Evolutionary conservation across 2,797 vertebrate species (phyloP).

Genomic region (Antrozous pallidus): DNA sequence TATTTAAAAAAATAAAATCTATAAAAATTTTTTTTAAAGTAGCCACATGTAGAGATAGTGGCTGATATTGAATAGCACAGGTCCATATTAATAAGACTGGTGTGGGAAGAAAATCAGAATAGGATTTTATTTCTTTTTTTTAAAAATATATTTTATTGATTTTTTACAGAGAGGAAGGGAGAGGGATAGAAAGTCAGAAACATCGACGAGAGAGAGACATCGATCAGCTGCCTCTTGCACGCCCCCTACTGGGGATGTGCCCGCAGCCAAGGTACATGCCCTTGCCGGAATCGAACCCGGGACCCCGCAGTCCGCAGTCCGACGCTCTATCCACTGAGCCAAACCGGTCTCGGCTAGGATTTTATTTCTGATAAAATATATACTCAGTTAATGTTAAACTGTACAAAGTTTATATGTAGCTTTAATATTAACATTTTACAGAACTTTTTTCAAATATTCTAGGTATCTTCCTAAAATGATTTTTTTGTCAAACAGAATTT

Average conservation of each 20-base stretch:
- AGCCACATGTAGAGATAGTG: neutral
- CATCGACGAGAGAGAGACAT: too few species aligned
- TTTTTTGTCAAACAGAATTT: slow-evolving; percentile 30
- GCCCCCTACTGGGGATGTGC: too few species aligned
- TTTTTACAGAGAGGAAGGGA: too few species aligned
- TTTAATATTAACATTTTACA: slow-evolving; percentile 2
- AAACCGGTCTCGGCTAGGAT: too few species aligned
- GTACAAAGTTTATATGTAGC: neutral
- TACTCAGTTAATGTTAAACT: neutral
- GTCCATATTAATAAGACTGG: neutral
- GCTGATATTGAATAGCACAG: neutral
- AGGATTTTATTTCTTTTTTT: slow-evolving; percentile 11
- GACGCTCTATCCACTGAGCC: too few species aligned
- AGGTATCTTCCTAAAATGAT: slow-evolving; percentile 10
- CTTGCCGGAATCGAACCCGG: too few species aligned
- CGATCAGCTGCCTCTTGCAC: too few species aligned
- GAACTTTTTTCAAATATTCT: slow-evolving; percentile 8
- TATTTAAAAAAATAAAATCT: neutral
- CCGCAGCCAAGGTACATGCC: too few species aligned
- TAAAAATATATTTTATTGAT: too few species aligned
- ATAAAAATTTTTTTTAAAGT: too few species aligned
- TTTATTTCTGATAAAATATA: slow-evolving; percentile 4
- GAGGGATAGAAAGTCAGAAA: too few species aligned
- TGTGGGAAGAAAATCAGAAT: slow-evolving; percentile 9
- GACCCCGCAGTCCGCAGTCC: too few species aligned